These are phyloP conservation scores for Musca vetustissima DNA, from an alignment of 1,140 invertebrate genomes.

Conservation along the genomic window DNA sequence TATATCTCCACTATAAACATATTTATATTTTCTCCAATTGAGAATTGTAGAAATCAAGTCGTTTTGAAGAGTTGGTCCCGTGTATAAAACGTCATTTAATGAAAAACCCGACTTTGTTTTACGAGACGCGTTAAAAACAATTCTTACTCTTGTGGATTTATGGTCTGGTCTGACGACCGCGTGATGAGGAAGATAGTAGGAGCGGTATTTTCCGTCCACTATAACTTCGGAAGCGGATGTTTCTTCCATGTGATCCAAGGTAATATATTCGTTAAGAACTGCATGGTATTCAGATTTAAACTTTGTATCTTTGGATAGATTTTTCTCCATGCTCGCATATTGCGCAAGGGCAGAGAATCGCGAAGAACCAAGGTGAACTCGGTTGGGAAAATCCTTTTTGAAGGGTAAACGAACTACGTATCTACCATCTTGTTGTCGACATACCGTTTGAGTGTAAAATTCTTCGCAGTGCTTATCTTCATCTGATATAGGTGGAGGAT, in stretches of 20 bases:
- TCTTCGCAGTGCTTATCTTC: constrained; percentile 4
- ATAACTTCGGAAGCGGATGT: background rate
- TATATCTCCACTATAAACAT: background rate
- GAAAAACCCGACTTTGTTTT: background rate
- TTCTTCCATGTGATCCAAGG: background rate
- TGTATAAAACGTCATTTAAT: background rate
- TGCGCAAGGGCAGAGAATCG: background rate
- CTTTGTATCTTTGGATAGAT: background rate
- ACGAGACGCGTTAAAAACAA: constrained; percentile 1
- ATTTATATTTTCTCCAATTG: constrained; percentile 7
- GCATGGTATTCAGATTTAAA: background rate
- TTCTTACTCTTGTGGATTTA: background rate
- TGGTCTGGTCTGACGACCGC: background rate
- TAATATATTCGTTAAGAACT: constrained; percentile 7
- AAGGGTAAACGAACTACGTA: background rate
- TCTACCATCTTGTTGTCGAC: background rate
- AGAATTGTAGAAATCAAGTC: background rate
- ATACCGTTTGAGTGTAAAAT: background rate
- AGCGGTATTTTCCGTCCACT: background rate
- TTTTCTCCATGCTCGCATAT: constrained; percentile 5
- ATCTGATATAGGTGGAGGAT: background rate
- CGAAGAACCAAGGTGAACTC: background rate
- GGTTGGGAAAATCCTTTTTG: background rate
- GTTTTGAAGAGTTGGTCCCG: background rate
- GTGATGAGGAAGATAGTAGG: constrained; percentile 16